phyloP scores from a whole-genome alignment of 2,888 invertebrate genomes.

The Nephrotoma appendiculata region DNA sequence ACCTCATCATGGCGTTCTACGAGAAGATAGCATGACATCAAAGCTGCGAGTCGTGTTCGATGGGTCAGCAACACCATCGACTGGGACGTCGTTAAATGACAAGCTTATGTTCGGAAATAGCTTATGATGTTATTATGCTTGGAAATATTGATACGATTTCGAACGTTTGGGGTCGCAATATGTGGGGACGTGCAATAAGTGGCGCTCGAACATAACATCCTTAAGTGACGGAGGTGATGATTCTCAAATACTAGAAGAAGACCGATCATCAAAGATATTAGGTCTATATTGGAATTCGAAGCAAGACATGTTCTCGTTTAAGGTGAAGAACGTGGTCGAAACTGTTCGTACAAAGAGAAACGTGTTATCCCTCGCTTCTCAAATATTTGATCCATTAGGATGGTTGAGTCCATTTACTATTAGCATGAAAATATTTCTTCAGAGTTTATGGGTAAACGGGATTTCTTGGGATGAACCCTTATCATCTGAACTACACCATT shows the following conservation, averaged over 20 bases:
- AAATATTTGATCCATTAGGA: too few relatives aligned
- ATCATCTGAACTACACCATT: not conserved
- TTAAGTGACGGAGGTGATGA: not conserved
- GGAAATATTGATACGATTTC: conserved; percentile 7
- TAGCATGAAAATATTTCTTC: not conserved
- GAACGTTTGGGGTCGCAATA: conserved; percentile 13
- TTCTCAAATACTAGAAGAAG: too few relatives aligned
- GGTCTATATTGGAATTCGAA: not conserved
- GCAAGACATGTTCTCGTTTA: not conserved
- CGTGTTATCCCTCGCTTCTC: too few relatives aligned
- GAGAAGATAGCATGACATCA: too few relatives aligned
- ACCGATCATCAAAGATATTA: not conserved
- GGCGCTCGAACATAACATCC: conserved; percentile 9
- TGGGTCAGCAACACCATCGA: not conserved
- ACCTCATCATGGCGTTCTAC: not conserved
- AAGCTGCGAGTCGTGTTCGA: too few relatives aligned
- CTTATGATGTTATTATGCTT: too few relatives aligned
- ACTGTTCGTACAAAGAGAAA: too few relatives aligned
- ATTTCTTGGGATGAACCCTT: not conserved
- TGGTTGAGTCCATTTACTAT: not conserved
- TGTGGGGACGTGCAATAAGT: conserved; percentile 18
- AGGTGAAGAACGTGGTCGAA: too few relatives aligned
- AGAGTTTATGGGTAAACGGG: not conserved
- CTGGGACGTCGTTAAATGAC: conserved; percentile 14
- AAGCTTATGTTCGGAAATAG: conserved; percentile 11